Conservation (phyloP, 2,113 vertebrate genomes). For the Odobenus rosmarus region DNA sequence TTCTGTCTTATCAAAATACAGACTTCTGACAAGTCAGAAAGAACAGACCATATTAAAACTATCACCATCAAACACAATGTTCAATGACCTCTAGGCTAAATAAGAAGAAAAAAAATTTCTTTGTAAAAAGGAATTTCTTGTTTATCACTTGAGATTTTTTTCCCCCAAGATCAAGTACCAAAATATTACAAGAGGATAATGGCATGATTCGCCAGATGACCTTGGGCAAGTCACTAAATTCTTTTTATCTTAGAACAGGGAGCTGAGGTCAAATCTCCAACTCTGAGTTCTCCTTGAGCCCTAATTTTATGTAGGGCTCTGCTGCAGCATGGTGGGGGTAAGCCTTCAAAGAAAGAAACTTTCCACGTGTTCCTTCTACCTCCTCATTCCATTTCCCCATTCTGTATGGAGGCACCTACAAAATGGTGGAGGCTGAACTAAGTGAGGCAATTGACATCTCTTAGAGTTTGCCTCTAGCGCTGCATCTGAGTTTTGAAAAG, state of each 20-base stretch:
- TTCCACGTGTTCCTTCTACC: neutral
- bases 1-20: slow-evolving; percentile 45
- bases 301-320: neutral
- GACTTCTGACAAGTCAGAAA: slow-evolving; percentile 40
- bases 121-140: neutral
- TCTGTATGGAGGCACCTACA: neutral
- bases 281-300: neutral
- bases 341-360: neutral
- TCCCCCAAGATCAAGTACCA: neutral
- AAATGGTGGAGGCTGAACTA: neutral
- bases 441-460: neutral
- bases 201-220: neutral
- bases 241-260: neutral
- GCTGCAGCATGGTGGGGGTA: neutral
- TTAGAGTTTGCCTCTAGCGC: neutral
- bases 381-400: neutral
- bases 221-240: slow-evolving; percentile 37
- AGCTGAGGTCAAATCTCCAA: neutral
- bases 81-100: neutral
- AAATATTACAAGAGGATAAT: neutral
- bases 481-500: neutral
- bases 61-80: neutral
- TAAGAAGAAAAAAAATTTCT: neutral
- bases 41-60: neutral
- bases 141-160: neutral